Percentiles rank a stretch among this genome's conserved stretches.
phyloP scores from a whole-genome alignment of 2,113 vertebrate genomes.

The Spilogale gracilis region DNA sequence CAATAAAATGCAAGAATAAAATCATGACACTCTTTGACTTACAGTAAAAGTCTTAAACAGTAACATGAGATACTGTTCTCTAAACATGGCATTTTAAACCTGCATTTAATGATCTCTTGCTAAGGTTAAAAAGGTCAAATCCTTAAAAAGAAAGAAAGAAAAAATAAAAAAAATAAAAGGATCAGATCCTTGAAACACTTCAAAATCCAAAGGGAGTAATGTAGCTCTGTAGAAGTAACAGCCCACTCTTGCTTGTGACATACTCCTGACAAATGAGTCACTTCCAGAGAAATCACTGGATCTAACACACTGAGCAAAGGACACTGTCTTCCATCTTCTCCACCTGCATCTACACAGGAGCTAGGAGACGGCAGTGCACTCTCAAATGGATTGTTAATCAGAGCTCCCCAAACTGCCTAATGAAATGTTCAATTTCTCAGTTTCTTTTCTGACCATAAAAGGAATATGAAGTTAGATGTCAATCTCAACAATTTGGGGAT shows the following conservation, averaged over 20 bases:
- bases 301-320: not conserved
- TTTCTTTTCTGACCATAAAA: conserved; percentile 54
- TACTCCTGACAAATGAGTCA: not conserved
- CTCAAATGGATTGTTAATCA: not conserved
- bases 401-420: not conserved
- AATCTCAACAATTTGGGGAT: not conserved
- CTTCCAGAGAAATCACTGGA: conserved; percentile 4
- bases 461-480: conserved; percentile 50
- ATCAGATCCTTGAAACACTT: conserved; percentile 13
- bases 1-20: conserved; percentile 55
- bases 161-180: not conserved
- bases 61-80: not conserved
- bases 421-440: not conserved
- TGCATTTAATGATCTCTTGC: conserved; percentile 21
- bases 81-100: not conserved
- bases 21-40: not conserved
- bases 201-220: conserved; percentile 26
- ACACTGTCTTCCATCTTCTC: too few species aligned
- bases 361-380: not conserved
- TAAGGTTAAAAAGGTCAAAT: conserved; percentile 25
- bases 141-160: not conserved
- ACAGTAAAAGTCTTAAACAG: conserved; percentile 16
- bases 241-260: not conserved
- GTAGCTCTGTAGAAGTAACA: not conserved
- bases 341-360: not conserved